Evolutionary conservation across 2,888 invertebrate species (phyloP), one percentile per base, ranked within the genome.

Genomic region (Candidula unifasciata): DNA sequence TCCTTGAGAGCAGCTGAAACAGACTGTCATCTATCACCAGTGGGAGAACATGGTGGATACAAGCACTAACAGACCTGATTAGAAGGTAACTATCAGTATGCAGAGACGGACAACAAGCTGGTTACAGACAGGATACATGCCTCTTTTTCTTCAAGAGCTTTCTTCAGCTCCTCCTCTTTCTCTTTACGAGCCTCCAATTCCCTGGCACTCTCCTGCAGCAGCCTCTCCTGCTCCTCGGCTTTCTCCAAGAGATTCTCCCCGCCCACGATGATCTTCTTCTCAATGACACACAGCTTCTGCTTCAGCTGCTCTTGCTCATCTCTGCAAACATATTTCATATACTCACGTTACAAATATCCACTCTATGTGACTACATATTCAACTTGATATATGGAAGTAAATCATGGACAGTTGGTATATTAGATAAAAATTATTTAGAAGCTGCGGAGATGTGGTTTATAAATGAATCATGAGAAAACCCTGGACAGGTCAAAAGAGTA

Each of bases 211-310:
- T 97, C 97, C 89, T 97, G 97, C 80, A 99, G 95, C 82, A 99
- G 95, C 85, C 96, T 95, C 83, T 98, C 96, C 93, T 99, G 99
- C 0, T 97, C 96, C 92, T 99, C 97, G 0, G 98, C 98, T 93
- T 99, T 99, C 93, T 99, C 99, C 87, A 99, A 95, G 13, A 99
- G 95, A 94, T 99, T 99, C 94, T 99, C 99, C 0, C 99, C 99
- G 0, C 99, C 99, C 0, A 99, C 97, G 35, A 99, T 95, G 83
- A 99, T 98, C 94, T 98, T 99, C 88, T 97, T 97, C 93, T 99
- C 98, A 79, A 99, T 95, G 13, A 96, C 96, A 87, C 90, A 88
- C 84, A 99, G 95, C 92, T 98, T 98, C 86, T 97, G 96, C 85
- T 96, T 95, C 8, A 99, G 93, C 80, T 96, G 96, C 87, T 96